phyloP scores from a whole-genome alignment of 1,140 invertebrate genomes.

The Drosophila kikkawai region DNA sequence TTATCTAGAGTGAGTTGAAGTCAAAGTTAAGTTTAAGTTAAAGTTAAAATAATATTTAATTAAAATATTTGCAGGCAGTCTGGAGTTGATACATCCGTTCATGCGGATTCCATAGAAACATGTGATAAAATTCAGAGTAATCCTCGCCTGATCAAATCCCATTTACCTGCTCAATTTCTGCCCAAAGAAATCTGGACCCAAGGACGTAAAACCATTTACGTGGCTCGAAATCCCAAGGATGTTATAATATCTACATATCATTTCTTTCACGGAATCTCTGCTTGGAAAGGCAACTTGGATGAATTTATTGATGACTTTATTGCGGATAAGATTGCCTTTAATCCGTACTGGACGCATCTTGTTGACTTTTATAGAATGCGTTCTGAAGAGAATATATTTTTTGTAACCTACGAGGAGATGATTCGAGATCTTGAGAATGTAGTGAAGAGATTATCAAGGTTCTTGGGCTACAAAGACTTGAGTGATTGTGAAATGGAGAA shows the following conservation, averaged over 20 bases:
- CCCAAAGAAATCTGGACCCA: constrained; percentile 24
- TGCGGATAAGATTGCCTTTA: not conserved
- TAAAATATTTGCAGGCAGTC: not conserved
- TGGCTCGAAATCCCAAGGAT: constrained; percentile 49
- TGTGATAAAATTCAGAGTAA: constrained; percentile 6
- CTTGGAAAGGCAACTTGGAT: constrained; percentile 10
- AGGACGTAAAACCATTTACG: constrained; percentile 33
- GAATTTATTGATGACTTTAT: constrained; percentile 15
- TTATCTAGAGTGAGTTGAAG: constrained; percentile 82
- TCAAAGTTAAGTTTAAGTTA: no score
- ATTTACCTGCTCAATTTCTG: constrained; percentile 38
- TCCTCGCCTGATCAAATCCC: constrained; percentile 38
- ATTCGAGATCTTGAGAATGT: constrained; percentile 14
- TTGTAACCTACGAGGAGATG: constrained; percentile 46
- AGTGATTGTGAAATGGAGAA: constrained; percentile 18
- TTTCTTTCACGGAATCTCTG: not conserved
- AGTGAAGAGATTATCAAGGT: constrained; percentile 4
- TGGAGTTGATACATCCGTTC: not conserved
- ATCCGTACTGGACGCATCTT: constrained; percentile 35
- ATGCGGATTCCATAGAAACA: not conserved
- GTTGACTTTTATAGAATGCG: constrained; percentile 45
- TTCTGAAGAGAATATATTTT: constrained; percentile 28
- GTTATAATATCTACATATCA: constrained; percentile 36
- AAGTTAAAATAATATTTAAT: no score
- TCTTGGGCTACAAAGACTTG: constrained; percentile 10